Base-by-base conservation (phyloP, 1,140 invertebrate genomes). In the Gonioctena quinquepunctata region DNA sequence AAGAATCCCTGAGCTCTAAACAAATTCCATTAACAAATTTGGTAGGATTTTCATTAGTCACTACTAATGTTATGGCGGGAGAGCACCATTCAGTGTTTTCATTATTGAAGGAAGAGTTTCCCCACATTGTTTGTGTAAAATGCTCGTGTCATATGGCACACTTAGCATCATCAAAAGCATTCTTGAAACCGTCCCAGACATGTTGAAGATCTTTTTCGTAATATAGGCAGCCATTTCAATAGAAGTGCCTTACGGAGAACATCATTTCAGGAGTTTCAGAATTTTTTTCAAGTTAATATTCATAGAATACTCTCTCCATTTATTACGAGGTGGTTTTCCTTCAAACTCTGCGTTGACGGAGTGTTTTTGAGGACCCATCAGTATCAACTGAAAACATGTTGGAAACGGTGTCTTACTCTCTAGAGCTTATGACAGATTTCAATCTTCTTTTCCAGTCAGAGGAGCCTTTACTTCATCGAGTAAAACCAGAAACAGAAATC, bases 321-420 rank as follows among this genome's bases (percentile, higher is more conserved):
- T 48, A 74, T 42, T 28, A 84, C 81, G 25, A 71, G 80, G 25
- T 85, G 78, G 81, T 68, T 84, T 6, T 83, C 83, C 2, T 27
- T 83, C 19, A 72, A 84, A 69, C 57, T 66, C 19, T 82, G 79
- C 77, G 80, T 83, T 2, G 70, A 81, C 62, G 60, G 81, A 60
- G 62, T 81, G n/a, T 65, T 82, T 18, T 81, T 69, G 60, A 71
- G 21, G 82, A 83, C 74, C 81, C 77, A 52, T 83, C 77, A 26
- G 76, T 76, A 26, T 80, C 74, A n/a, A 79, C 76, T 7, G 74
- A 82, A 61, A 65, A 73, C 60, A 83, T 83, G 57, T 54, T 81
- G n/a, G 28, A 42, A 42, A n/a, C 50, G 18, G 8, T 82, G 72
- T 72, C 75, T 8, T 78, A 81, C 72, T 49, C 56, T 21, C 42